Evolutionary conservation across 1,140 invertebrate genomes (phyloP).

Genomic region (Eubasilissa regina): DNA sequence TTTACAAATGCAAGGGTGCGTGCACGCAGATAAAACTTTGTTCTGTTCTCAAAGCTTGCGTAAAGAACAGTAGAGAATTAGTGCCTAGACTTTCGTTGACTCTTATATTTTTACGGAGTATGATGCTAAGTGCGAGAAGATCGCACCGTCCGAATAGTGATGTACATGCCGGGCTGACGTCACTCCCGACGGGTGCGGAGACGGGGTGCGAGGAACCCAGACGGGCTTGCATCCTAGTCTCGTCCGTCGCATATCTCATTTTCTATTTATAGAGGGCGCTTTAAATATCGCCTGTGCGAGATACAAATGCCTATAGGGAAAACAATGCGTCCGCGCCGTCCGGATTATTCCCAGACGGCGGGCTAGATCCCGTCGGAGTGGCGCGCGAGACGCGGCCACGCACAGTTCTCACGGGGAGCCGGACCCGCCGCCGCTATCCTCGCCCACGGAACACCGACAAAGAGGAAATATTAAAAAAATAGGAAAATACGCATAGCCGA

Average conservation of each 20-base stretch:
- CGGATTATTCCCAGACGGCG: conserved; percentile 39
- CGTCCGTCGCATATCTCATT: conserved; percentile 30
- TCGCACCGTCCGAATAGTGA: no score
- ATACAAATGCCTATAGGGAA: background rate
- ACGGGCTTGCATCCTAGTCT: conserved; percentile 31
- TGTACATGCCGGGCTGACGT: background rate
- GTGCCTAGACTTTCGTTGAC: no score
- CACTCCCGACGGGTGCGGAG: background rate
- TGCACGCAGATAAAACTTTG: no score
- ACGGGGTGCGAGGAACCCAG: background rate
- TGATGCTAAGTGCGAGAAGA: no score
- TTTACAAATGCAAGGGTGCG: no score
- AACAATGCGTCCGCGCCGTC: conserved; percentile 39
- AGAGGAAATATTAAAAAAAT: conserved; percentile 32
- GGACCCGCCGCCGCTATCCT: no score
- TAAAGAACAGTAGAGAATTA: no score
- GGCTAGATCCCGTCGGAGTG: no score
- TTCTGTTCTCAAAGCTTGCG: no score
- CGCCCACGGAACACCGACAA: background rate
- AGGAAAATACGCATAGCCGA: background rate
- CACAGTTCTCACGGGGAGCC: no score
- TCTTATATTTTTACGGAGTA: no score
- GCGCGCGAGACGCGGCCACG: no score
- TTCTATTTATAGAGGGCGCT: conserved; percentile 48
- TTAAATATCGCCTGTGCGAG: conserved; percentile 47